Evolutionary conservation across 2,113 vertebrate species (phyloP).

Genomic region (Miniopterus natalensis): DNA sequence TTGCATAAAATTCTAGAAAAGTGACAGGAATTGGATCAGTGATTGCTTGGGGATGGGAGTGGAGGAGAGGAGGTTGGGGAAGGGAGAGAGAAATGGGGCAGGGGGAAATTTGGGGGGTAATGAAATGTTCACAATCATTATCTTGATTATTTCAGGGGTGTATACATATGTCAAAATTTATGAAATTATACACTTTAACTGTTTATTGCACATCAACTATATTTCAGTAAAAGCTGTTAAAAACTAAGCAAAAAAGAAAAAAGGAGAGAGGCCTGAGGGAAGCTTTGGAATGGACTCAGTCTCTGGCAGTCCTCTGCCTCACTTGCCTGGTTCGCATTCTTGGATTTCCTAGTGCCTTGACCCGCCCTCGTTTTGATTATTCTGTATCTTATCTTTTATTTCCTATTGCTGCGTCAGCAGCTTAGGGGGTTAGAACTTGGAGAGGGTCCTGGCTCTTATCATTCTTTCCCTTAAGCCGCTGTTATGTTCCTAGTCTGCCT

Average conservation of each 20-base stretch:
- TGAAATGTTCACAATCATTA: background rate
- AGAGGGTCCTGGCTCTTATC: background rate
- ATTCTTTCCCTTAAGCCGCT: background rate
- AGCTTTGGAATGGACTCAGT: background rate
- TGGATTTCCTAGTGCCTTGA: background rate
- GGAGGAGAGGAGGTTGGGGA: background rate
- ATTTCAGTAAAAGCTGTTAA: background rate
- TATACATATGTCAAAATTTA: background rate
- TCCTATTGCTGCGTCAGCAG: background rate
- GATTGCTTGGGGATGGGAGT: background rate
- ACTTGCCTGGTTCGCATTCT: background rate
- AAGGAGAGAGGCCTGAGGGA: background rate
- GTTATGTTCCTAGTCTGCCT: background rate
- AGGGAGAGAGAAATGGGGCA: background rate
- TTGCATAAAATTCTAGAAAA: constrained; percentile 27
- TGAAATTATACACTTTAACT: constrained; percentile 36
- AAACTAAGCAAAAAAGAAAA: background rate
- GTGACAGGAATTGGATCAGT: background rate
- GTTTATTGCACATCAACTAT: background rate
- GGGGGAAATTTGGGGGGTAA: background rate
- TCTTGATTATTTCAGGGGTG: background rate
- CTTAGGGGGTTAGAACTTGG: background rate
- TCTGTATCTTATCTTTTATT: constrained; percentile 6
- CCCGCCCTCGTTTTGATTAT: background rate
- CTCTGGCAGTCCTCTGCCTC: background rate